Evolutionary conservation across 64 coral and sea anemone species (phyloP).

Genomic region (Stichodactyla mertensii): DNA sequence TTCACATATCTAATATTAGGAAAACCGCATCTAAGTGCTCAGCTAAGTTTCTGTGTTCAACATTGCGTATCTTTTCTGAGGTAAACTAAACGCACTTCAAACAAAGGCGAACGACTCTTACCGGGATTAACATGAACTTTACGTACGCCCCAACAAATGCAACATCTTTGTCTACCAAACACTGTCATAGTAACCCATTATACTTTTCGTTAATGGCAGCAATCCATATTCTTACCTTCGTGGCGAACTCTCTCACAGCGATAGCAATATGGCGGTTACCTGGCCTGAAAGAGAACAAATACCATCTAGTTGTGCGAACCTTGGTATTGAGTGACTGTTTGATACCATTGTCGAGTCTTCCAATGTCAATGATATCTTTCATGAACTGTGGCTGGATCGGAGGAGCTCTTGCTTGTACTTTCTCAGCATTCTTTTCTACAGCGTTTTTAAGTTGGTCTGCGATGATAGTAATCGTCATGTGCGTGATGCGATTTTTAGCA

Average conservation of each 20-base stretch:
- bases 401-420: slow-evolving; percentile 39
- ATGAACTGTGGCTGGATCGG: slow-evolving; percentile 48
- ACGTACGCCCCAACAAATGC: background rate
- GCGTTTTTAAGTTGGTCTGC: slow-evolving; percentile 69
- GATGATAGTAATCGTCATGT: slow-evolving; percentile 62
- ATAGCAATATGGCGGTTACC: slow-evolving; percentile 80
- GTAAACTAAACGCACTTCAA: background rate
- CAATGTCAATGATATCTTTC: slow-evolving; percentile 52
- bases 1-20: no score
- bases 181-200: background rate
- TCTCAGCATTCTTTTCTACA: slow-evolving; percentile 64
- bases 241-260: slow-evolving; percentile 45
- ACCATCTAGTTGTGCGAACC: slow-evolving; percentile 61
- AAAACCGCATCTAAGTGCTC: no score
- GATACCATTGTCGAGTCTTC: slow-evolving; percentile 49
- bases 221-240: slow-evolving; percentile 45
- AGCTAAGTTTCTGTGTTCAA: background rate
- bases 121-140: background rate
- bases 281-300: slow-evolving; percentile 58
- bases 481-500: slow-evolving; percentile 54
- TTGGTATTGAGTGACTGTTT: slow-evolving; percentile 51
- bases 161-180: background rate
- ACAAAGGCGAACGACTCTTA: background rate
- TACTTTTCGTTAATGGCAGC: slow-evolving; percentile 33
- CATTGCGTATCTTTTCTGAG: background rate